Evolutionary conservation across 1,140 invertebrate genomes (phyloP), one percentile per base, ranked within the genome.

Genomic region (Camponotus vicinus): DNA sequence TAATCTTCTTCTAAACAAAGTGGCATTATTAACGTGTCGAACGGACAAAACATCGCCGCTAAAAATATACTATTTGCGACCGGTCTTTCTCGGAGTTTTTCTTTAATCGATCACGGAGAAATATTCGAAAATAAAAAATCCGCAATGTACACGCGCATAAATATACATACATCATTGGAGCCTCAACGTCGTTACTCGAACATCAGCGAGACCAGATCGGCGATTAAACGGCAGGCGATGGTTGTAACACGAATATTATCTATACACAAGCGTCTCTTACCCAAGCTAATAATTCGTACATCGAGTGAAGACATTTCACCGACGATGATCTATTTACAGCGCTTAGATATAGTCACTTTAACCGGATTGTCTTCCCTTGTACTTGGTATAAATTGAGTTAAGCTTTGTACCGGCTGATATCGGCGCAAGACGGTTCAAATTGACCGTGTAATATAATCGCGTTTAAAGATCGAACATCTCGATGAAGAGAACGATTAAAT

Each of bases 311-410:
- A 75, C 61, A 6, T 87, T 42, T 77, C 40, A 32, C 5, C 59
- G 45, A 37, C 64, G 69, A 57, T 61, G 55, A 64, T 55, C 34
- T 52, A 83, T 88, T 84, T 70, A 52, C 52, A 45, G 55, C 64
- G 37, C 18, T 59, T 64, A 32, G 55, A 2, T 89, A 49, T 21
- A 73, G 49, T 42, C 63, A 15, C 71, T 42, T 42, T 66, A 61
- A 67, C 59, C 13, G 73, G 61, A 85, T 66, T 49, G 57, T 66
- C 42, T 52, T 40, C 57, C 32, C 57, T 66, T 40, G 40, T 49
- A 55, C 34, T 73, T 85, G 82, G 52, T 34, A 77, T 66, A 78
- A 85, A 85, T 67, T 49, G 59, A 78, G 40, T 78, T 78, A 66
- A 85, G 73, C 73, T 66, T 86, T 70, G 49, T 37, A 15, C 49